Conservation (phyloP, 2,113 vertebrate genomes). For the Nicator chloris region DNA sequence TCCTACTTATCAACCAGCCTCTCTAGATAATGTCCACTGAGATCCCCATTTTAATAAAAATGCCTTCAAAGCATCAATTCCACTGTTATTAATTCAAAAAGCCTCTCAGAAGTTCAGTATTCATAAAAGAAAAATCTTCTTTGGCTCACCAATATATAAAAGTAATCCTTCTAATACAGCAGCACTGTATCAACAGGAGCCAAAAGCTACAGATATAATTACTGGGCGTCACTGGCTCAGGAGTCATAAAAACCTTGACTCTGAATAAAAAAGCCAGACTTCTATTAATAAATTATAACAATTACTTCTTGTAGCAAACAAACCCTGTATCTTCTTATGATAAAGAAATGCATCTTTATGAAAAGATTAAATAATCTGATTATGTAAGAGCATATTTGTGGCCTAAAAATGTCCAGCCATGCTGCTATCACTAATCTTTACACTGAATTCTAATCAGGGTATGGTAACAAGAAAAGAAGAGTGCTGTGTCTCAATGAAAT, state of each 20-base stretch:
- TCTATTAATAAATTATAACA: conserved; percentile 5
- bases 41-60: conserved; percentile 35
- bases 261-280: background rate
- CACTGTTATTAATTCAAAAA: conserved; percentile 40
- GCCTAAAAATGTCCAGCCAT: conserved; percentile 10
- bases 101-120: conserved; percentile 6
- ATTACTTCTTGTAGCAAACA: conserved; percentile 3
- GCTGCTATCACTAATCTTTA: background rate
- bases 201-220: conserved; percentile 44
- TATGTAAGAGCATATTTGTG: conserved; percentile 9
- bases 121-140: conserved; percentile 57
- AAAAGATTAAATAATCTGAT: conserved; percentile 38
- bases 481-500: background rate
- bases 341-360: conserved; percentile 21
- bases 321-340: background rate
- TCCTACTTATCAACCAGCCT: background rate
- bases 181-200: conserved; percentile 8
- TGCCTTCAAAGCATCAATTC: conserved; percentile 25
- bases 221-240: conserved; percentile 16
- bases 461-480: background rate
- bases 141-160: conserved; percentile 18
- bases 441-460: conserved; percentile 9
- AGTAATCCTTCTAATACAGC: conserved; percentile 20
- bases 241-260: conserved; percentile 20
- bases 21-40: background rate